A percentile compares a stretch with the other conserved stretches of the same genome.
These are phyloP conservation scores for Dromiciops gliroides DNA, from an alignment of 2,113 vertebrate genomes.

Conservation along the genomic window DNA sequence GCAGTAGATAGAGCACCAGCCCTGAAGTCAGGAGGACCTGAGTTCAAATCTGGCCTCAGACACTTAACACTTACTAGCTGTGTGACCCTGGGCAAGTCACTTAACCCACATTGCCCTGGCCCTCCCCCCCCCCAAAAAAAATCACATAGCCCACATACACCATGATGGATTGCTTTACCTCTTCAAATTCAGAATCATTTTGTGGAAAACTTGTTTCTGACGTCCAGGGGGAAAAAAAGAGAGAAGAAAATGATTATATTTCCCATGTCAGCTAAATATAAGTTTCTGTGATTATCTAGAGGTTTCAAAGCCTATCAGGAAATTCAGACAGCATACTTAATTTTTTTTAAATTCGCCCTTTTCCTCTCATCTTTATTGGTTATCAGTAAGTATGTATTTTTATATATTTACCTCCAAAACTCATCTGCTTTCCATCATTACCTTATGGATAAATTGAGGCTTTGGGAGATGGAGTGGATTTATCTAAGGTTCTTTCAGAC, in stretches of 20 bases:
- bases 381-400: background rate
- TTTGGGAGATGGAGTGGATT: background rate
- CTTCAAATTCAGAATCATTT: background rate
- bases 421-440: background rate
- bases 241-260: constrained; percentile 34
- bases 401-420: background rate
- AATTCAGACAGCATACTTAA: background rate
- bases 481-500: background rate
- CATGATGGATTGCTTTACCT: constrained; percentile 56
- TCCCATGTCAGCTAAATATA: background rate
- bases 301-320: background rate
- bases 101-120: no score
- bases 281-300: background rate
- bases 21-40: no score
- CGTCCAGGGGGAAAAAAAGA: constrained; percentile 44
- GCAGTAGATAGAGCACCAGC: no score
- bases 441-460: background rate
- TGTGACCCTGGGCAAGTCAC: no score
- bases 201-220: rapidly evolving
- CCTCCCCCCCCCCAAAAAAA: no score
- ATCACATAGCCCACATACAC: background rate
- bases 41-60: no score
- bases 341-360: constrained; percentile 9
- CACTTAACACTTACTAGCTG: no score
- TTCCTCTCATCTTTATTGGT: background rate